Evolutionary conservation across 2,888 invertebrate genomes (phyloP).

Genomic region (Aporophyla nigra): DNA sequence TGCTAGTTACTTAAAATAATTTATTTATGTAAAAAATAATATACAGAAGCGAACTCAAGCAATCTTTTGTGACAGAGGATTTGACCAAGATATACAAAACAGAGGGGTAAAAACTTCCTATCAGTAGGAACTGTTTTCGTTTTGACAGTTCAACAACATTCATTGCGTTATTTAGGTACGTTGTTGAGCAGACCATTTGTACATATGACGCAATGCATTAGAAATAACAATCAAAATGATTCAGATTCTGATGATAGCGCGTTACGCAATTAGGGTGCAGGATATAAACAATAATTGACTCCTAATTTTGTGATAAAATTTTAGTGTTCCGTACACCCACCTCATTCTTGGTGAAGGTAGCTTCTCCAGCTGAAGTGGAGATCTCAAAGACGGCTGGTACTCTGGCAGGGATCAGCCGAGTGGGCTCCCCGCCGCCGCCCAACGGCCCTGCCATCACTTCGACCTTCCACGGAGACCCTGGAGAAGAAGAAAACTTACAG

Average conservation of each 20-base stretch:
- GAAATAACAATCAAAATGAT: no score
- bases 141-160: no score
- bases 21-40: no score
- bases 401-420: constrained; percentile 97
- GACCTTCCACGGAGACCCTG: constrained; percentile 98
- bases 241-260: no score
- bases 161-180: no score
- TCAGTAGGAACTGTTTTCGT: no score
- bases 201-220: no score
- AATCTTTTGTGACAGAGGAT: no score
- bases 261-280: no score
- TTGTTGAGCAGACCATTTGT: no score
- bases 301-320: neutral
- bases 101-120: no score
- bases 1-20: neutral
- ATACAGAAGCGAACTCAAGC: neutral
- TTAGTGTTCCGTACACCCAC: constrained; percentile 66
- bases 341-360: constrained; percentile 87
- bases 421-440: constrained; percentile 95
- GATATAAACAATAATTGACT: neutral
- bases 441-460: constrained; percentile 95
- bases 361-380: constrained; percentile 91
- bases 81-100: neutral
- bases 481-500: constrained; percentile 26
- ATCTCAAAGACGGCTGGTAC: constrained; percentile 97